These are phyloP conservation scores for Discoglossus pictus DNA, from an alignment of 2,797 vertebrate genomes.

Conservation along the genomic window DNA sequence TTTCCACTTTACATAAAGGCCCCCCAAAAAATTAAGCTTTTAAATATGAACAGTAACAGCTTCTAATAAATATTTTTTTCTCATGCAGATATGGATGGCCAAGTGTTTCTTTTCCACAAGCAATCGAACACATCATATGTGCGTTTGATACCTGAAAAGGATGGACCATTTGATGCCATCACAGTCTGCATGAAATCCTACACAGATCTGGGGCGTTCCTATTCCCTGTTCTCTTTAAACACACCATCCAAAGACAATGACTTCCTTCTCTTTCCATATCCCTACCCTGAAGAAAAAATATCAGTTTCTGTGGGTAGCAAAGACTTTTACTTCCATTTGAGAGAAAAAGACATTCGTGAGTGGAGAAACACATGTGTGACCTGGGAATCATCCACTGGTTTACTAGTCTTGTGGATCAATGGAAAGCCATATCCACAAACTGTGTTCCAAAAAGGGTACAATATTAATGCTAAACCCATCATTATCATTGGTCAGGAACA, in stretches of 20 bases:
- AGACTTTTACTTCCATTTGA: neutral
- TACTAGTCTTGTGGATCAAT: conserved; percentile 57
- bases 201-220: conserved; percentile 58
- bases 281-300: neutral
- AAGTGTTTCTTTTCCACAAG: conserved; percentile 67
- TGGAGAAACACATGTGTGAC: conserved; percentile 5
- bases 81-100: conserved; percentile 61
- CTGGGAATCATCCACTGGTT: conserved; percentile 12
- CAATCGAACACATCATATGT: conserved; percentile 54
- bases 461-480: conserved; percentile 56
- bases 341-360: neutral
- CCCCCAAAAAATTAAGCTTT: no score
- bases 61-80: neutral
- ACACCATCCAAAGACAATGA: conserved; percentile 34
- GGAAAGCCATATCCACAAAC: conserved; percentile 68
- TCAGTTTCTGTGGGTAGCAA: neutral
- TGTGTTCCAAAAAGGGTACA: conserved; percentile 72
- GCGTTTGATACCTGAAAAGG: conserved; percentile 33
- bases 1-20: no score
- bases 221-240: conserved; percentile 65
- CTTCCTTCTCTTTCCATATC: conserved; percentile 58
- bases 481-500: conserved; percentile 75
- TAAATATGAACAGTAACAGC: no score
- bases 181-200: conserved; percentile 66
- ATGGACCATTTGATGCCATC: conserved; percentile 47